Evolutionary conservation across 2,113 vertebrate genomes (phyloP).

Genomic region (Pteruthius melanotis): DNA sequence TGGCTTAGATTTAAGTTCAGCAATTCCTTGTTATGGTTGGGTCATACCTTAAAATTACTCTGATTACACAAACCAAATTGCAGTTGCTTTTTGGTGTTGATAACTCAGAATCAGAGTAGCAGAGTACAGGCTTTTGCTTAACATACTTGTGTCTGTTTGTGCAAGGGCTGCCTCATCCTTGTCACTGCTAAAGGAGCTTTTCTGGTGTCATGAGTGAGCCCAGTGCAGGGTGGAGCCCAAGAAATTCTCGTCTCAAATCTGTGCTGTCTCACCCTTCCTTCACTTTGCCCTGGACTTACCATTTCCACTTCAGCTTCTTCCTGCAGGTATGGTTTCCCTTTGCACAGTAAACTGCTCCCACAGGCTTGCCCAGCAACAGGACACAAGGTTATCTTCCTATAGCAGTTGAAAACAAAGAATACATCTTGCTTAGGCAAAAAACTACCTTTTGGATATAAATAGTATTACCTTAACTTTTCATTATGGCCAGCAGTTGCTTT

Average conservation of each 20-base stretch:
- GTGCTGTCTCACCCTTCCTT: background rate
- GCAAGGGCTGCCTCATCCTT: background rate
- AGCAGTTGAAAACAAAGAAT: background rate
- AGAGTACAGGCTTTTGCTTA: background rate
- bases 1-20: background rate
- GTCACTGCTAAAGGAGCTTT: background rate
- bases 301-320: background rate
- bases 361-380: background rate
- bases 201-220: background rate
- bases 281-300: background rate
- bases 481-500: background rate
- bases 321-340: background rate
- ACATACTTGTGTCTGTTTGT: accelerated
- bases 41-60: background rate
- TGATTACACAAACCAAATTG: background rate
- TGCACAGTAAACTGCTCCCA: background rate
- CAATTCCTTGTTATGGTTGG: background rate
- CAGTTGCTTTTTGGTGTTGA: background rate
- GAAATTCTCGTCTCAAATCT: background rate
- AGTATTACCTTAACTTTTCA: background rate
- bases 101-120: background rate
- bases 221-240: background rate
- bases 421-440: background rate
- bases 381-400: background rate
- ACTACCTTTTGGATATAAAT: background rate